phyloP scores from a whole-genome alignment of 2,888 invertebrate genomes.

The Luperina testacea region DNA sequence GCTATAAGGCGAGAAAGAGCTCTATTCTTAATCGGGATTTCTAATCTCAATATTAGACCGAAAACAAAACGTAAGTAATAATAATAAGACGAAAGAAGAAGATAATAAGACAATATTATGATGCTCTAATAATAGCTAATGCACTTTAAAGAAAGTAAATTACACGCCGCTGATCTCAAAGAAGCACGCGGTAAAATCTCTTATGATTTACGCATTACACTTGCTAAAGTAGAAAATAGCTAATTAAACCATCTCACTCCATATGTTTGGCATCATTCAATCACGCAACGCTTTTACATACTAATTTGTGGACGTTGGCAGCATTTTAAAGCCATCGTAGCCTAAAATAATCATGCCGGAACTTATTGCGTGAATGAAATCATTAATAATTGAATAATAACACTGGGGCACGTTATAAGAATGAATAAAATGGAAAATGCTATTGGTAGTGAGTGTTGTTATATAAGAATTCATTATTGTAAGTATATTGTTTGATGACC shows the following conservation, averaged over 20 bases:
- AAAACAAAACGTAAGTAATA: conserved; percentile 22
- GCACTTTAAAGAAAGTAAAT: conserved; percentile 50
- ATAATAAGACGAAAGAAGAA: conserved; percentile 10
- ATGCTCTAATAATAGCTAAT: conserved; percentile 48
- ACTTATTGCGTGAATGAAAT: conserved; percentile 78
- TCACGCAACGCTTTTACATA: conserved; percentile 63
- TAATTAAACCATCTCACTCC: conserved; percentile 50
- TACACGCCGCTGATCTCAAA: conserved; percentile 34
- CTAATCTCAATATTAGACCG: conserved; percentile 12
- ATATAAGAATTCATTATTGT: conserved; percentile 63
- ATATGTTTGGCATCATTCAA: conserved; percentile 57
- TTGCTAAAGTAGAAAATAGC: conserved; percentile 44
- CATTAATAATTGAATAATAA: conserved; percentile 77
- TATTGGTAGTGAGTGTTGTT: conserved; percentile 55
- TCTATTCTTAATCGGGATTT: conserved; percentile 9
- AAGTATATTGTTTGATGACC: conserved; percentile 34
- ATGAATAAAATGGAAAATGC: conserved; percentile 55
- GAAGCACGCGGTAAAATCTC: conserved; percentile 36
- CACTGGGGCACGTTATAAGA: conserved; percentile 74
- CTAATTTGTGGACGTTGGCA: conserved; percentile 52
- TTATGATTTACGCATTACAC: conserved; percentile 41
- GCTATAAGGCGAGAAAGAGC: neutral
- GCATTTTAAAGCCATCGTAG: conserved; percentile 64
- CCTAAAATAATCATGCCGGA: conserved; percentile 78
- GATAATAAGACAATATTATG: conserved; percentile 48